A percentile compares a stretch with the other conserved stretches of the same genome.
Conservation (phyloP, 2,113 vertebrate species). For the Smithornis capensis region DNA sequence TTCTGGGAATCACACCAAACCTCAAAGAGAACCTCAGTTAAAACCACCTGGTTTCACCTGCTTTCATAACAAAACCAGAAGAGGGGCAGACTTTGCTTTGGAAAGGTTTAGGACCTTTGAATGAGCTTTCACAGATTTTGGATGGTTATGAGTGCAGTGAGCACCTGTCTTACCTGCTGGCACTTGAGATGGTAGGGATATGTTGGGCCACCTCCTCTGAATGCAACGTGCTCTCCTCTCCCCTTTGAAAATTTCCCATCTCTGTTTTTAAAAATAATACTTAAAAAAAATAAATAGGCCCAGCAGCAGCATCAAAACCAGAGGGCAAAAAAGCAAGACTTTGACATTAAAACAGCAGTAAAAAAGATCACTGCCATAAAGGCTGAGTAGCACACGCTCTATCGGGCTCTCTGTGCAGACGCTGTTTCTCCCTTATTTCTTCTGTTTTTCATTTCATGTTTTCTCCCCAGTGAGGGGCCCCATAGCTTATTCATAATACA, state of each 20-base stretch:
- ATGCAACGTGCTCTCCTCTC: rapidly evolving
- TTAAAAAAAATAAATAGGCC: neutral
- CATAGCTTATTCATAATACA: neutral
- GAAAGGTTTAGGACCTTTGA: neutral
- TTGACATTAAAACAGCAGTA: neutral
- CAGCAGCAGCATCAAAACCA: neutral
- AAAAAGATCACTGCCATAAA: neutral
- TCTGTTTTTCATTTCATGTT: constrained; percentile 24
- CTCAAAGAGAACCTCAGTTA: constrained; percentile 4
- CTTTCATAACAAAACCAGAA: constrained; percentile 12
- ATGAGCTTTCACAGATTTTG: neutral
- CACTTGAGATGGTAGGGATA: neutral
- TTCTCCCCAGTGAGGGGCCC: constrained; percentile 7
- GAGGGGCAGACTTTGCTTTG: neutral
- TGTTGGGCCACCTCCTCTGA: neutral
- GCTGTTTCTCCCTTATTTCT: neutral
- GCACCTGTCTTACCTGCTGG: neutral
- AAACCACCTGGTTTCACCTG: constrained; percentile 46
- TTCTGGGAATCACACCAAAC: constrained; percentile 27
- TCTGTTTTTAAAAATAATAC: neutral
- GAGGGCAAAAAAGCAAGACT: neutral
- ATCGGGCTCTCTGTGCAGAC: neutral
- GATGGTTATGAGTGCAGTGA: neutral
- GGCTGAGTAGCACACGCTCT: neutral
- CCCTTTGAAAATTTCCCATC: neutral